These are phyloP conservation scores for Xylota sylvarum DNA, from an alignment of 2,888 invertebrate genomes.

Conservation along the genomic window DNA sequence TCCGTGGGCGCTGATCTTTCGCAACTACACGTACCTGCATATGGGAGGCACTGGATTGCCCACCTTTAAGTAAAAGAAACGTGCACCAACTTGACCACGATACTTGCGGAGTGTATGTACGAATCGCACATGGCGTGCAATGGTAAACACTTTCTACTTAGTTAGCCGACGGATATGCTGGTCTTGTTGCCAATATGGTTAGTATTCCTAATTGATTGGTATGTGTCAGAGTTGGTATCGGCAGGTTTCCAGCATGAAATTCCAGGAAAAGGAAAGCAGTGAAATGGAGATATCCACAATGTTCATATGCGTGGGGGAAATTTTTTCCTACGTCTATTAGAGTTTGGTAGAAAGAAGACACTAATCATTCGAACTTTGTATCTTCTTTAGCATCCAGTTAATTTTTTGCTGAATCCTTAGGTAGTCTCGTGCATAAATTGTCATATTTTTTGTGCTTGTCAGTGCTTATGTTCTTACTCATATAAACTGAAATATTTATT, in stretches of 20 bases:
- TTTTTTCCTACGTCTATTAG: too few species aligned
- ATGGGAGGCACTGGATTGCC: neutral
- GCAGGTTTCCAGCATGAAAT: neutral
- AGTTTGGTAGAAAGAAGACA: too few species aligned
- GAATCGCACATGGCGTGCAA: neutral
- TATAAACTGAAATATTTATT: too few species aligned
- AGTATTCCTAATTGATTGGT: neutral
- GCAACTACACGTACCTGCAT: neutral
- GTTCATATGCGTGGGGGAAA: too few species aligned
- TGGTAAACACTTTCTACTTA: constrained; percentile 7
- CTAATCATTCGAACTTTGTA: too few species aligned
- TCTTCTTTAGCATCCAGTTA: too few species aligned
- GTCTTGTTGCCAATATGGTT: neutral
- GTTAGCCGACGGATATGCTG: neutral
- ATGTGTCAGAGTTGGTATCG: neutral
- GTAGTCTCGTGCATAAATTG: too few species aligned
- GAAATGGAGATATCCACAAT: neutral
- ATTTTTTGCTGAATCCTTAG: too few species aligned
- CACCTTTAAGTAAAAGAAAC: neutral
- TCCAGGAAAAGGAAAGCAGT: neutral
- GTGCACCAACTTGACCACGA: constrained; percentile 11
- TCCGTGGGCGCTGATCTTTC: neutral
- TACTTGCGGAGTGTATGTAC: too few species aligned
- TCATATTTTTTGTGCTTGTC: too few species aligned
- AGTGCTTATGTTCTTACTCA: too few species aligned